phyloP scores from a whole-genome alignment of 1,140 invertebrate species.

The Oedothorax gibbosus region DNA sequence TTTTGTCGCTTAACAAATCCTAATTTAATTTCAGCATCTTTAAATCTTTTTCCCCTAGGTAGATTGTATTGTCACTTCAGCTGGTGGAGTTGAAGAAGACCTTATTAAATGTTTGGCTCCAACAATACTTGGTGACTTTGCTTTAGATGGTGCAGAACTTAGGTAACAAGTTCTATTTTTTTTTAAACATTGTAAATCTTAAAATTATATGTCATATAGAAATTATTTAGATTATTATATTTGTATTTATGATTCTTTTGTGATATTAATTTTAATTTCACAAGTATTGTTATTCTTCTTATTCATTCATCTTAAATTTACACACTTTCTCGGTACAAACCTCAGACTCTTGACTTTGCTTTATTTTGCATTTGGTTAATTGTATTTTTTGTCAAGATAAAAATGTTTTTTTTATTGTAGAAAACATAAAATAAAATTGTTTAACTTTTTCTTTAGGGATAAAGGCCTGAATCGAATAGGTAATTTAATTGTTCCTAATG shows the following conservation, averaged over 20 bases:
- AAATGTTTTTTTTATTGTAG: too few relatives aligned
- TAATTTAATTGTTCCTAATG: conserved; percentile 97
- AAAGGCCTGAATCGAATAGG: conserved; percentile 97
- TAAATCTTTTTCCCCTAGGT: conserved; percentile 72
- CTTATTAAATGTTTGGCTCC: conserved; percentile 98
- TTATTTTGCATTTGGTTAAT: too few relatives aligned
- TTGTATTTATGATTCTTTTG: not conserved
- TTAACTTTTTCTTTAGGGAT: conserved; percentile 71
- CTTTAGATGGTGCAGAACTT: conserved; percentile 76
- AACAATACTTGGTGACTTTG: conserved; percentile 92
- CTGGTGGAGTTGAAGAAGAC: conserved; percentile 98
- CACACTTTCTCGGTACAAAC: too few relatives aligned
- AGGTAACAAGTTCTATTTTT: conserved; percentile 61
- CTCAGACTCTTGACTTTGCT: too few relatives aligned
- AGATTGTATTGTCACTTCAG: conserved; percentile 97
- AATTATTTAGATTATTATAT: not conserved
- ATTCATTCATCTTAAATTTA: too few relatives aligned
- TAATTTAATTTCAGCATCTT: too few relatives aligned
- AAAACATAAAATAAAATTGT: not conserved
- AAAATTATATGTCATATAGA: too few relatives aligned
- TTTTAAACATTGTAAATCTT: not conserved
- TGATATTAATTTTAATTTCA: too few relatives aligned
- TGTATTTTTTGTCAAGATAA: too few relatives aligned
- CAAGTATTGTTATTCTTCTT: too few relatives aligned
- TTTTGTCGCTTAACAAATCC: too few relatives aligned